Evolutionary conservation across 2,888 invertebrate species (phyloP), one percentile per base, ranked within the genome.

Genomic region (Dioctria rufipes): DNA sequence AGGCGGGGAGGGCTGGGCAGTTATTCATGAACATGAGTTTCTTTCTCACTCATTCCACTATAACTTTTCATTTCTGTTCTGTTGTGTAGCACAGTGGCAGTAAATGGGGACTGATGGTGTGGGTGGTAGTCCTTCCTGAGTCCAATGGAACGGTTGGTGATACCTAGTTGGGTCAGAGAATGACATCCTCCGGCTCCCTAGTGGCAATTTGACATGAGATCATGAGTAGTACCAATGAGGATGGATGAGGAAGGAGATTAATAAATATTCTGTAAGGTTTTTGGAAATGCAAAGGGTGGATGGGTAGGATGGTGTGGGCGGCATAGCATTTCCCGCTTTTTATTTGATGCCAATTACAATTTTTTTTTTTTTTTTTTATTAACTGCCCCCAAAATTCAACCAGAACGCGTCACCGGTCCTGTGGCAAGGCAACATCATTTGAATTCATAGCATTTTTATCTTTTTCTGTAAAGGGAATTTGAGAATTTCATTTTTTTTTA

Each of bases 281-380:
- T 25, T 25, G 25, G 25, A 25, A 25, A 25, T 25, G 25, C 1
- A 25, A 25, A 25, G 25, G 25, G 25, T 11, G 46, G 11, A 11
- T 8, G 54, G 54, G 54, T 1, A 3, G 54, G 54, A 4, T 11
- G 11, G 6, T 54, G 54, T 46, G 54, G 54, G 11, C 25, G 25
- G 25, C 25, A 25, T 6, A 37, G 25, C 54, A 73, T 40, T 40
- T 13, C 46, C 67, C 11, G 81, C 79, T 79, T 81, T 81, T 81
- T 80, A 81, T 81, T 81, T 81, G 73, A 81, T 81, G 80, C 75
- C 81, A 81, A 81, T 81, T 81, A 80, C 79, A 80, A 79, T 81
- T 81, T 81, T 25, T 25, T 25, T 25, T 25, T 25, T 25, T 25
- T 25, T 25, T 25, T 25, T 25, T 78, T 81, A 81, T 81, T 79